Evolutionary conservation across 2,797 vertebrate genomes (phyloP).

Genomic region (Sphenodon punctatus): DNA sequence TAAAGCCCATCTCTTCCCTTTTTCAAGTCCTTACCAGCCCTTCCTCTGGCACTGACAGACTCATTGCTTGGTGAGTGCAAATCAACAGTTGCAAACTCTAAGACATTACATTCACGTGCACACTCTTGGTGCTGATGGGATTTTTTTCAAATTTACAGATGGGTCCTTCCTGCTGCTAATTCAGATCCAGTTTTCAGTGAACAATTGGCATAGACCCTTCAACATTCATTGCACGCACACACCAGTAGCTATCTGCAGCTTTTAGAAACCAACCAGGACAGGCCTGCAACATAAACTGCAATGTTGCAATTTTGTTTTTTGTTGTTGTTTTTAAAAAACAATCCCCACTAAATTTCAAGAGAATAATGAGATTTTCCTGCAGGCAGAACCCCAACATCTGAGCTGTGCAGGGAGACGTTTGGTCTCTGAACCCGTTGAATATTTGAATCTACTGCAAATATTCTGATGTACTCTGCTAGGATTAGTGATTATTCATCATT

Average conservation of each 20-base stretch:
- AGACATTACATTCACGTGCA: background rate
- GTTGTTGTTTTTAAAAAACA: background rate
- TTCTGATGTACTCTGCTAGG: background rate
- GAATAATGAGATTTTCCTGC: background rate
- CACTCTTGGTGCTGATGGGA: background rate
- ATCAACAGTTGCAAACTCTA: background rate
- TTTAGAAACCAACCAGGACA: background rate
- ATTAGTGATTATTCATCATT: background rate
- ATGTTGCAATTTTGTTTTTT: background rate
- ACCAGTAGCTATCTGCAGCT: background rate
- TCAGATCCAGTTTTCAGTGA: accelerated
- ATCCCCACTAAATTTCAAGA: background rate
- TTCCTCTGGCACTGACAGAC: background rate
- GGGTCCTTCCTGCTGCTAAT: background rate
- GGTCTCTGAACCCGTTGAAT: background rate
- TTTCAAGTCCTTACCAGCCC: background rate
- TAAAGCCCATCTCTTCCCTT: too few species aligned
- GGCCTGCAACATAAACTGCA: background rate
- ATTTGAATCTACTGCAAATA: background rate
- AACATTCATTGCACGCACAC: background rate
- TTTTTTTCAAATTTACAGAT: background rate
- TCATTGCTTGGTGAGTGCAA: too few species aligned
- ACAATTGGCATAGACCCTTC: background rate
- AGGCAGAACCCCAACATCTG: background rate
- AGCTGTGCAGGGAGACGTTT: background rate